phyloP scores from a whole-genome alignment of 2,113 vertebrate genomes.

The Cranoglanis bouderius region DNA sequence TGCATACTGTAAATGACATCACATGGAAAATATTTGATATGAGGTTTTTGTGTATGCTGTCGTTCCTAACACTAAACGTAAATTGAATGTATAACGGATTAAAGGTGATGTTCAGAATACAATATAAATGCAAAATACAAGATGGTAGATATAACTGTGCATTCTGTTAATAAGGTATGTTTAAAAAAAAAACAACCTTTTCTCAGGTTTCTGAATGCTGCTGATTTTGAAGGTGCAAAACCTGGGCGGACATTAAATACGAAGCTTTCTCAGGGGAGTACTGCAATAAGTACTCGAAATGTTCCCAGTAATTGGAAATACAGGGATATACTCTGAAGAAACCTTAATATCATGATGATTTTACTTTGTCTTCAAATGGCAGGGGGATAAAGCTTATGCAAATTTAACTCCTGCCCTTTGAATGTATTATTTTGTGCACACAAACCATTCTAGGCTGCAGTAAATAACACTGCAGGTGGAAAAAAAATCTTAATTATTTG shows the following conservation, averaged over 20 bases:
- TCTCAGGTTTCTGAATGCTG: background rate
- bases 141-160: background rate
- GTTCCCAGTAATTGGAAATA: background rate
- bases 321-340: background rate
- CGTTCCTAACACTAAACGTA: background rate
- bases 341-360: background rate
- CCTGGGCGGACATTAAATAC: background rate
- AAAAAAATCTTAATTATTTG: background rate
- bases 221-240: background rate
- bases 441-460: background rate
- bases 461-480: background rate
- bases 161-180: background rate
- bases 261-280: background rate
- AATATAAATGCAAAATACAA: background rate
- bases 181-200: background rate
- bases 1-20: background rate
- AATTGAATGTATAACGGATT: background rate
- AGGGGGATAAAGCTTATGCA: constrained; percentile 1
- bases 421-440: background rate
- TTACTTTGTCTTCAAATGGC: constrained; percentile 1
- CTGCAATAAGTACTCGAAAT: background rate
- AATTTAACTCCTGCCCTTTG: background rate
- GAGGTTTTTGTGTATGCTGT: background rate
- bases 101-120: background rate
- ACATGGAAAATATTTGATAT: background rate